Evolutionary conservation across 2,113 vertebrate genomes (phyloP), one percentile per base, ranked within the genome.

Genomic region (Ceyx melanurus): DNA sequence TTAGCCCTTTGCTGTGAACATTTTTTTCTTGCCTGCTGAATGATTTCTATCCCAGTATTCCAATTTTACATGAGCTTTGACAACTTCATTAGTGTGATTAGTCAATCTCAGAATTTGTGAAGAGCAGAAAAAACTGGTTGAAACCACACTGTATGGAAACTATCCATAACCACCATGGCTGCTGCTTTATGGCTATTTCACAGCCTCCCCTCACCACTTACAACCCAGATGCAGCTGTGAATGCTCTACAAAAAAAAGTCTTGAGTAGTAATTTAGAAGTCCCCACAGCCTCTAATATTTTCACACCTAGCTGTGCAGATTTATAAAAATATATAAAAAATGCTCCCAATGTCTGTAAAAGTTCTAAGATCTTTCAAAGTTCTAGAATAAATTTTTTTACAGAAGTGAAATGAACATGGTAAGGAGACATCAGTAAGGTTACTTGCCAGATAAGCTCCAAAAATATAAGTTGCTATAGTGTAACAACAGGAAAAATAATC

Each of bases 131-230:
- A 85, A 81, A 84, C 3, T 15, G 71, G 31, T 65, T 76, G 66
- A 9, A 42, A 91, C 79, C 58, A 62, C 31, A 54, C 45, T 58
- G 18, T 23, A 84, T 70, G 17, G 35, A 91, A 92, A 48, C 15
- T 19, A 77, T 16, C 48, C 82, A 20, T 62, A 94, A 94, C 73
- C 82, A 91, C 42, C 15, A 54, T 61, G 70, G 54, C 42, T 78
- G 21, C 57, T 94, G 58, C 62, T 85, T 88, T 77, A 85, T 46
- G 45, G 75, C 53, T 91, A 46, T 83, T 86, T 81, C 90, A 88
- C 71, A 87, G 71, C 35, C 71, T 91, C 10, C 21, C 28, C 22
- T 46, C 92, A 73, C 65, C 71, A 87, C 60, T 87, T 84, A 85
- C 31, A 85, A 80, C 37, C 31, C 60, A 88, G 35, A 66, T 8